These are phyloP conservation scores for Xiphophorus hellerii DNA, from an alignment of 2,113 vertebrate genomes.

Conservation along the genomic window DNA sequence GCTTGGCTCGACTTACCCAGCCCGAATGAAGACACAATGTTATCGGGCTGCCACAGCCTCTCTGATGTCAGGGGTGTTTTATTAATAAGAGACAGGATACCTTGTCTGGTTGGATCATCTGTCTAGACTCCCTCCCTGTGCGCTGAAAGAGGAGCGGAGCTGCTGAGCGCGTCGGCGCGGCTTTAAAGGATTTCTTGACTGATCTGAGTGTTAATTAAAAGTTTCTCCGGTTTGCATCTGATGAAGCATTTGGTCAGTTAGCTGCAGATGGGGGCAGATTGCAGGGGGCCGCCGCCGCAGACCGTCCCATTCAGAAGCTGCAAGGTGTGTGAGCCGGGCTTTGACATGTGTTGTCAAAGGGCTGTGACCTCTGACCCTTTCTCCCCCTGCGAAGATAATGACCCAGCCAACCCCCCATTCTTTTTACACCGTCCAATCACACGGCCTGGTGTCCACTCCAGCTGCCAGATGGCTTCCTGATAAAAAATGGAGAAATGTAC, in stretches of 20 bases:
- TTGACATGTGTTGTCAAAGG: constrained; percentile 84
- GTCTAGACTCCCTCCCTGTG: constrained; percentile 64
- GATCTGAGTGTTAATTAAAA: constrained; percentile 3
- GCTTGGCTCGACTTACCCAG: constrained; percentile 63
- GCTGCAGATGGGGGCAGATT: constrained; percentile 66
- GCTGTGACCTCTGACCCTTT: constrained; percentile 84
- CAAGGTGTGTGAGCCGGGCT: constrained; percentile 74
- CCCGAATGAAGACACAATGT: constrained; percentile 69
- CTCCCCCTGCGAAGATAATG: constrained; percentile 73
- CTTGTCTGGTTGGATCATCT: constrained; percentile 60
- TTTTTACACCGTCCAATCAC: constrained; percentile 79
- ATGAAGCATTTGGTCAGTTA: constrained; percentile 66
- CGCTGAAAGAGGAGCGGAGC: constrained; percentile 24
- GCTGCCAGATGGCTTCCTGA: constrained; percentile 82
- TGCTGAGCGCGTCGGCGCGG: constrained; percentile 15
- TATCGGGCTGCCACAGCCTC: constrained; percentile 68
- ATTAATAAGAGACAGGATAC: constrained; percentile 66
- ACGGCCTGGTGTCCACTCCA: constrained; percentile 71
- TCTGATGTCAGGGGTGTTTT: constrained; percentile 64
- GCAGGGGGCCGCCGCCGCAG: constrained; percentile 55
- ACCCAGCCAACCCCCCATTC: constrained; percentile 74
- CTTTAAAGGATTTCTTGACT: background rate
- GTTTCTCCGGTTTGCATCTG: constrained; percentile 54
- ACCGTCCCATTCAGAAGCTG: constrained; percentile 74
- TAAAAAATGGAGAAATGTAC: constrained; percentile 74